Percentiles rank a stretch among this genome's conserved stretches.
phyloP scores from a whole-genome alignment of 2,888 invertebrate genomes.

The Omphaloscelis lunosa region DNA sequence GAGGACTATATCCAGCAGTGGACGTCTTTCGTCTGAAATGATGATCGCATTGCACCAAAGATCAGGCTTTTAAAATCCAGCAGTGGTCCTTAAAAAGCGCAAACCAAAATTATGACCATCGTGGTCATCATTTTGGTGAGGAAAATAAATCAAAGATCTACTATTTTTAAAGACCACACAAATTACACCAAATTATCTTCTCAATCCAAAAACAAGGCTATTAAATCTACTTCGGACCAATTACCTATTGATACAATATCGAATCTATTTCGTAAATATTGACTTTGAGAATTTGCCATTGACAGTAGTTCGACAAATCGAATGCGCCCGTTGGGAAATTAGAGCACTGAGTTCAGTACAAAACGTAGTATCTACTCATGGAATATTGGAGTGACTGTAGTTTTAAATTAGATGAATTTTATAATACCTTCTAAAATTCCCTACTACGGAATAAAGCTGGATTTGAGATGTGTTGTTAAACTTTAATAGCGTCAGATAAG shows the following conservation, averaged over 20 bases:
- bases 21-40: neutral
- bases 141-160: neutral
- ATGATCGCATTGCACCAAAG: too few species aligned
- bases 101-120: neutral
- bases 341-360: conserved; percentile 39
- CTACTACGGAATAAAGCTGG: neutral
- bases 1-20: too few species aligned
- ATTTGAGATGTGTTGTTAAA: conserved; percentile 3
- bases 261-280: conserved; percentile 60
- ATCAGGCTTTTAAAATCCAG: neutral
- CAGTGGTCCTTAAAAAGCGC: neutral
- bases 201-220: conserved; percentile 35
- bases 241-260: conserved; percentile 42
- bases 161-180: too few species aligned
- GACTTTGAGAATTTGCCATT: conserved; percentile 57
- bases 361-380: conserved; percentile 37
- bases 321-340: conserved; percentile 66
- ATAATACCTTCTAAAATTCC: neutral
- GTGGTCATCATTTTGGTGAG: too few species aligned
- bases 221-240: conserved; percentile 19
- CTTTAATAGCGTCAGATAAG: too few species aligned
- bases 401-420: conserved; percentile 51
- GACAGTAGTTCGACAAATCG: conserved; percentile 63
- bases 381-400: conserved; percentile 39
- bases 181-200: neutral